A percentile compares a stretch with the other conserved stretches of the same genome.
These are phyloP conservation scores for Nyleta sp. DNA, from an alignment of 2,888 invertebrate genomes.

Conservation along the genomic window DNA sequence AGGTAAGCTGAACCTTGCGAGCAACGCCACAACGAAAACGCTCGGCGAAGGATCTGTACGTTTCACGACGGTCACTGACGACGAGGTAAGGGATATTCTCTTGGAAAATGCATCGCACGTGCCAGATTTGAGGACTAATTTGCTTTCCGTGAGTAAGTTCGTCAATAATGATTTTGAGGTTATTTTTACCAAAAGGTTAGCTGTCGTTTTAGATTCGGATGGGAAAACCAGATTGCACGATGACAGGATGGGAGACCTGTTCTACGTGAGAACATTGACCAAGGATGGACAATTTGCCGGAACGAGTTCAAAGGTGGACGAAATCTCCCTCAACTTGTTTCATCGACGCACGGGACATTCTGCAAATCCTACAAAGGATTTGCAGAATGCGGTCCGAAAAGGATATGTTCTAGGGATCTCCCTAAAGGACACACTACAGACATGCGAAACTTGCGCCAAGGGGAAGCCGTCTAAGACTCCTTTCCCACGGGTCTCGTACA, in stretches of 20 bases:
- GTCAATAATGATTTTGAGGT: not conserved
- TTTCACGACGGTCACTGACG: not conserved
- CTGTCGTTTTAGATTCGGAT: not conserved
- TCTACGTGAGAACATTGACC: not conserved
- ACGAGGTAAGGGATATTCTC: not conserved
- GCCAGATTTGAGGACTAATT: constrained; percentile 7
- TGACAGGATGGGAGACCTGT: constrained; percentile 5
- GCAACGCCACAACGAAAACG: not conserved
- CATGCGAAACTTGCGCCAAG: not conserved
- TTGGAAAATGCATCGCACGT: not conserved
- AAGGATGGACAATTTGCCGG: not conserved
- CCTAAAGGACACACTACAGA: not conserved
- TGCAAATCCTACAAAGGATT: constrained; percentile 2
- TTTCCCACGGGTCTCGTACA: constrained; percentile 18
- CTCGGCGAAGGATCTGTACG: constrained; percentile 3
- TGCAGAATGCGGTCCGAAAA: constrained; percentile 8
- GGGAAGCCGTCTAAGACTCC: constrained; percentile 18
- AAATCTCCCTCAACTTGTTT: constrained; percentile 7
- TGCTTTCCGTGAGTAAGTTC: constrained; percentile 5
- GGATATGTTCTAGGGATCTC: not conserved
- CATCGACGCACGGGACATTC: constrained; percentile 14
- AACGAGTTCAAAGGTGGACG: not conserved
- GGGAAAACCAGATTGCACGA: not conserved
- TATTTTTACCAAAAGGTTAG: not conserved
- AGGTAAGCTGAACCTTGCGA: not conserved